phyloP scores from a whole-genome alignment of 2,888 invertebrate species.

The Scaptomyza tumidula region DNA sequence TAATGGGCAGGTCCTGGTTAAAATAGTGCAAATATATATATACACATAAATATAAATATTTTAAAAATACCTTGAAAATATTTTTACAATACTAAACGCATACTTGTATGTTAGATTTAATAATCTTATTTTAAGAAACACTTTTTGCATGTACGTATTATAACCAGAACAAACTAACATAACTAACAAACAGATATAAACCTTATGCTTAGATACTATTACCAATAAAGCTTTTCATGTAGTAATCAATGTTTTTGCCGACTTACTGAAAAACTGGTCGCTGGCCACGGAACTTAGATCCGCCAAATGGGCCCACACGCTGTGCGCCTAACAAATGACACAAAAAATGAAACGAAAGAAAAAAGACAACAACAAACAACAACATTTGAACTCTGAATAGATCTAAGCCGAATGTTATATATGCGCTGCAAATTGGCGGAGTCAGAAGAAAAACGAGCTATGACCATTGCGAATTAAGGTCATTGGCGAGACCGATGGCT shows the following conservation, averaged over 20 bases:
- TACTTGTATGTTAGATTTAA: constrained; percentile 31
- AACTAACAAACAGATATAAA: constrained; percentile 16
- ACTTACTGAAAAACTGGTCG: constrained; percentile 16
- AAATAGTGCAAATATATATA: constrained; percentile 73
- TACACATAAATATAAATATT: constrained; percentile 34
- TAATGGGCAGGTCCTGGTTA: constrained; percentile 76
- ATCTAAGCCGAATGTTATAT: constrained; percentile 57
- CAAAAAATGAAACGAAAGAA: neutral
- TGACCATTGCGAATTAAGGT: constrained; percentile 73
- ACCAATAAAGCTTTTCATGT: constrained; percentile 72
- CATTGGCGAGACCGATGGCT: constrained; percentile 53
- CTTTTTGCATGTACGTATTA: constrained; percentile 20
- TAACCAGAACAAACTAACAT: neutral
- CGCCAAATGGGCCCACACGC: constrained; percentile 36
- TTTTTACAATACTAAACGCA: constrained; percentile 42
- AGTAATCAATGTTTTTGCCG: constrained; percentile 26
- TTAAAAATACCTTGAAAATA: constrained; percentile 45
- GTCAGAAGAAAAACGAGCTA: constrained; percentile 73
- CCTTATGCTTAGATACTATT: constrained; percentile 27
- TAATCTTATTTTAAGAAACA: constrained; percentile 29
- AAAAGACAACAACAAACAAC: constrained; percentile 15
- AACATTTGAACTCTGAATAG: constrained; percentile 40
- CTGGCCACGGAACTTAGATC: constrained; percentile 7
- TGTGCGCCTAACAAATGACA: constrained; percentile 50
- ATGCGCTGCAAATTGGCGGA: constrained; percentile 69